Conservation (phyloP, 2,797 vertebrate genomes). For the Menidia menidia region DNA sequence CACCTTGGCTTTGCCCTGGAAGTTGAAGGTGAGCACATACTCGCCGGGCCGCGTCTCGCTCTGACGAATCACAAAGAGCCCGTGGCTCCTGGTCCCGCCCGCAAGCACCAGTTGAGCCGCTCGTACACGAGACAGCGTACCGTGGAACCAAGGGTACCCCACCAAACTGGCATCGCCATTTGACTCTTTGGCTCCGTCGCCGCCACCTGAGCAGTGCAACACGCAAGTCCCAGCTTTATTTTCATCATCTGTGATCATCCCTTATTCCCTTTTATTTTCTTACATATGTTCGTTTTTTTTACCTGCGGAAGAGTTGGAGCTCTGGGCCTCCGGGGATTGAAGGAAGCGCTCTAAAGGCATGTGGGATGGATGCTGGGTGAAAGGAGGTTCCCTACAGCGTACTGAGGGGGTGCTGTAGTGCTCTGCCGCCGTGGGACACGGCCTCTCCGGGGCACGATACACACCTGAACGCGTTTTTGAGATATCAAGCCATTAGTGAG, state of each 20-base stretch:
- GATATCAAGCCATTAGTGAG: conserved; percentile 1
- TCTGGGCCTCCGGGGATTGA: conserved; percentile 87
- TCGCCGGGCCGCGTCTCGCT: conserved; percentile 96
- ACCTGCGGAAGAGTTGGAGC: conserved; percentile 81
- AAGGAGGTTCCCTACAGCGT: conserved; percentile 84
- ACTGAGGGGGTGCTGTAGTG: conserved; percentile 80
- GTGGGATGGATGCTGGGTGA: conserved; percentile 88
- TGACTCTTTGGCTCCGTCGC: conserved; percentile 78
- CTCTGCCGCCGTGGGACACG: conserved; percentile 71
- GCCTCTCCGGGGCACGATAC: conserved; percentile 85
- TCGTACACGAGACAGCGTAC: conserved; percentile 91
- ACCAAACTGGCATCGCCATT: conserved; percentile 86
- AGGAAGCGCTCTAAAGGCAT: conserved; percentile 93
- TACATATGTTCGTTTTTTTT: not conserved
- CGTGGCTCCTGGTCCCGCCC: conserved; percentile 90
- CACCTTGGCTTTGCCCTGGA: conserved; percentile 99
- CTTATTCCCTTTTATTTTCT: not conserved
- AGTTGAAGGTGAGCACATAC: conserved; percentile 98
- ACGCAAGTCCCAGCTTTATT: conserved; percentile 2
- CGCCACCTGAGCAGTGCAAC: conserved; percentile 66
- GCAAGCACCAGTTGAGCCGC: conserved; percentile 94
- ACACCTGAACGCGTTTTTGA: conserved; percentile 73
- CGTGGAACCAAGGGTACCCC: conserved; percentile 96
- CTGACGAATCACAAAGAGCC: conserved; percentile 95
- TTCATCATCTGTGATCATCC: not conserved